phyloP scores from a whole-genome alignment of 2,888 invertebrate genomes.

The Ashinkailepas kermadecensis region DNA sequence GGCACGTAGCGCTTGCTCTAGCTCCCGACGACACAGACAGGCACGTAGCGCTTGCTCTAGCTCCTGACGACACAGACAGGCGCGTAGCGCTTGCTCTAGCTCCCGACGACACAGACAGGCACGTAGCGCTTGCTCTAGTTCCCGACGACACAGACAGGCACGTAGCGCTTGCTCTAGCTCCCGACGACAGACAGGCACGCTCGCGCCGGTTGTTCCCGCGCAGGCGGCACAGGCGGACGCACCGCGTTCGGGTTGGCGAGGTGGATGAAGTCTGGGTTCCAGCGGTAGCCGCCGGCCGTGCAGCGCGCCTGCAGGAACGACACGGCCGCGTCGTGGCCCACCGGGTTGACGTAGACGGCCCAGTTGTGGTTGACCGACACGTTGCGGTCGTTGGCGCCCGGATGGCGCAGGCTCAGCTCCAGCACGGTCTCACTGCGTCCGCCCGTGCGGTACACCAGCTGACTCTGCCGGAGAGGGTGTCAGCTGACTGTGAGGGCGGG shows the following conservation, averaged over 20 bases:
- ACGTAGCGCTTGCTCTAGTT: too few relatives aligned
- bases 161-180: too few relatives aligned
- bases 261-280: slow-evolving; percentile 87
- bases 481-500: background rate
- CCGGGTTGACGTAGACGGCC: slow-evolving; percentile 84
- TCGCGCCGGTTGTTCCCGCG: too few relatives aligned
- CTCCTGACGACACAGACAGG: too few relatives aligned
- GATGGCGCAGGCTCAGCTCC: slow-evolving; percentile 81
- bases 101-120: too few relatives aligned
- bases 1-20: too few relatives aligned
- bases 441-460: slow-evolving; percentile 77
- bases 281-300: slow-evolving; percentile 81
- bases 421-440: slow-evolving; percentile 80
- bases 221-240: slow-evolving; percentile 38
- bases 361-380: slow-evolving; percentile 71
- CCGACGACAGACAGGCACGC: too few relatives aligned
- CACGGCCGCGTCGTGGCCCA: slow-evolving; percentile 83
- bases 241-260: slow-evolving; percentile 82
- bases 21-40: too few relatives aligned
- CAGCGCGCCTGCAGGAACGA: slow-evolving; percentile 69
- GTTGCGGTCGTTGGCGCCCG: slow-evolving; percentile 75
- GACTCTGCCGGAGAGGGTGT: slow-evolving; percentile 51
- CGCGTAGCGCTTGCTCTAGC: too few relatives aligned
- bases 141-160: too few relatives aligned
- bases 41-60: too few relatives aligned